These are phyloP conservation scores for Pelusios castaneus DNA, from an alignment of 2,113 vertebrate species.

Conservation along the genomic window DNA sequence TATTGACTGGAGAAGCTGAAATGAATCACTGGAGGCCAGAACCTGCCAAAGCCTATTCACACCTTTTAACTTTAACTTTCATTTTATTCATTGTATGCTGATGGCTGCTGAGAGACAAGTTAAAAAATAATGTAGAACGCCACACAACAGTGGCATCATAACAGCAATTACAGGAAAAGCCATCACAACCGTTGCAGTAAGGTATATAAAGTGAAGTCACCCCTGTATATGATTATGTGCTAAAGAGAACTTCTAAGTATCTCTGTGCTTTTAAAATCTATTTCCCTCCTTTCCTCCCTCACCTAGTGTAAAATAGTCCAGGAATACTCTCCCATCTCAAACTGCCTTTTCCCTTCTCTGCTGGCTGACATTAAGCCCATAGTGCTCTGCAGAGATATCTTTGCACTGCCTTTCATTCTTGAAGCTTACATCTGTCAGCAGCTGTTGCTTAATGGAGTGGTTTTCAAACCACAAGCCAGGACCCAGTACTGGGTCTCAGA, in stretches of 20 bases:
- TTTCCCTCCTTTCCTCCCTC: not conserved
- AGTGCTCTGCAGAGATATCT: fast-evolving
- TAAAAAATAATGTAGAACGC: not conserved
- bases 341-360: not conserved
- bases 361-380: not conserved
- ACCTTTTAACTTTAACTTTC: not conserved
- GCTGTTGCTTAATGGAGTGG: too few relatives aligned
- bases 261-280: not conserved
- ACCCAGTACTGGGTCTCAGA: too few relatives aligned
- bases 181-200: not conserved
- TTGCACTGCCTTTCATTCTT: not conserved
- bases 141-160: not conserved
- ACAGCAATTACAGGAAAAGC: not conserved
- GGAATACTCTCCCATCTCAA: not conserved
- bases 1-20: not conserved
- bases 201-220: not conserved
- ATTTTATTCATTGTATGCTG: not conserved
- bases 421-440: not conserved
- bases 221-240: not conserved
- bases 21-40: not conserved
- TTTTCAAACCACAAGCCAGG: too few relatives aligned
- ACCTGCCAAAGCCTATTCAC: not conserved
- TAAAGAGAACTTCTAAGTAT: not conserved
- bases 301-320: not conserved
- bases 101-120: not conserved